Percentiles rank a stretch among this genome's conserved stretches.
Evolutionary conservation across 2,797 vertebrate genomes (phyloP).

Genomic region (Protonibea diacanthus): DNA sequence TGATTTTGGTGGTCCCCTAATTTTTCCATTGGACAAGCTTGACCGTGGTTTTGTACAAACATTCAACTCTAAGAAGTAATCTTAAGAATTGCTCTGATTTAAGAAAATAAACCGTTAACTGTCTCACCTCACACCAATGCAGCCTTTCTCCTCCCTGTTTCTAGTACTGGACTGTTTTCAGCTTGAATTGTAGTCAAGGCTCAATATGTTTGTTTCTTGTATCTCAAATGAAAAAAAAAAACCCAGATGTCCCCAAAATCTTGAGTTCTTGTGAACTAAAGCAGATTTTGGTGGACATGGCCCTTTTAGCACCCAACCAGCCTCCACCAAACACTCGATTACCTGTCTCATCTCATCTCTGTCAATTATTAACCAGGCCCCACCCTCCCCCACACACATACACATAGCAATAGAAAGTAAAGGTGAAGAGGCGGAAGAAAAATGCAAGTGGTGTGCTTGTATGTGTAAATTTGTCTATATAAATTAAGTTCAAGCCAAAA

Average conservation of each 20-base stretch:
- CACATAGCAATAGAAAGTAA: background rate
- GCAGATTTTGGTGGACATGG: background rate
- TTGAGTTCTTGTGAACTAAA: background rate
- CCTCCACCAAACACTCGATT: constrained; percentile 14
- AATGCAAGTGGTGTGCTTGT: too few species aligned
- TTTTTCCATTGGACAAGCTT: too few species aligned
- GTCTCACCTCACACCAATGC: background rate
- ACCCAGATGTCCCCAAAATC: background rate
- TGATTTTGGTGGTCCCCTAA: background rate
- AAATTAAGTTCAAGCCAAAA: too few species aligned
- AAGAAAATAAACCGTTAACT: background rate
- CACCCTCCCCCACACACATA: constrained; percentile 30
- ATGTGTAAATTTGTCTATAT: too few species aligned
- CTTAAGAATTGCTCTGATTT: background rate
- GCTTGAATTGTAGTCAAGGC: background rate
- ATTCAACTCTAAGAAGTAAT: too few species aligned
- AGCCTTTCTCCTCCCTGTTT: background rate
- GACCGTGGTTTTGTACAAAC: too few species aligned
- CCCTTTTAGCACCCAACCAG: background rate
- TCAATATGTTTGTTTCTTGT: background rate
- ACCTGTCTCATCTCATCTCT: constrained; percentile 35
- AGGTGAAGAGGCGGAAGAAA: too few species aligned
- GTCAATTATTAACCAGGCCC: constrained; percentile 55
- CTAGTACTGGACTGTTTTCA: background rate
- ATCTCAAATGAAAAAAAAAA: background rate